Conservation (phyloP, 2,797 vertebrate species). For the Aselliscus stoliczkanus region DNA sequence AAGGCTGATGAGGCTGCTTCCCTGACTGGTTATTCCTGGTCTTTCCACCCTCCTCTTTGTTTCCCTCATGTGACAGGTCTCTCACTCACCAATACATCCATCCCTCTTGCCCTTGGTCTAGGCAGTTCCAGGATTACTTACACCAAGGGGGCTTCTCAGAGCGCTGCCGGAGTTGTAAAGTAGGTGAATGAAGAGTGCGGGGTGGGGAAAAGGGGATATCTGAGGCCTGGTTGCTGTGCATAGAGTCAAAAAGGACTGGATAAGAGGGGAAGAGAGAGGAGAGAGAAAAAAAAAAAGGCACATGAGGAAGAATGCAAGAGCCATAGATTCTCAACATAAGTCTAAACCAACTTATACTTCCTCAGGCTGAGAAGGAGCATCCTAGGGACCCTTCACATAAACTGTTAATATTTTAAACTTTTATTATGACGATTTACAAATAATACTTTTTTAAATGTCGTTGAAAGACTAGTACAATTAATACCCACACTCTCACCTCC, state of each 20-base stretch:
- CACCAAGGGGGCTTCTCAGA: conserved; percentile 97
- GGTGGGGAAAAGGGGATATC: conserved; percentile 91
- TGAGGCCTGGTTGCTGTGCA: conserved; percentile 86
- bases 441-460: not conserved
- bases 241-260: conserved; percentile 89
- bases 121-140: conserved; percentile 83
- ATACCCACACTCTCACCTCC: not conserved
- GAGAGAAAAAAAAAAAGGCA: not conserved
- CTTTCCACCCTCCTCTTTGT: not conserved
- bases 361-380: not conserved
- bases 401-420: conserved; percentile 41
- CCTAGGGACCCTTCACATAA: not conserved
- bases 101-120: not conserved
- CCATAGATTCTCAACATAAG: not conserved
- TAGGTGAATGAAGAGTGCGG: conserved; percentile 88
- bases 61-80: not conserved
- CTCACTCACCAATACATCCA: not conserved
- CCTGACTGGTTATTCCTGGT: not conserved
- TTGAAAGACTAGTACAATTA: not conserved
- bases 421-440: conserved; percentile 34
- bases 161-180: conserved; percentile 86
- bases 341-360: not conserved
- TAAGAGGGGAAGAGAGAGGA: not conserved
- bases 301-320: conserved; percentile 29
- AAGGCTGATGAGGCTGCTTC: not conserved